A percentile compares a stretch with the other conserved stretches of the same genome.
Evolutionary conservation across 35 echinoderm and acorn worm species (phyloP).

Genomic region (Ophiothrix spiculata): DNA sequence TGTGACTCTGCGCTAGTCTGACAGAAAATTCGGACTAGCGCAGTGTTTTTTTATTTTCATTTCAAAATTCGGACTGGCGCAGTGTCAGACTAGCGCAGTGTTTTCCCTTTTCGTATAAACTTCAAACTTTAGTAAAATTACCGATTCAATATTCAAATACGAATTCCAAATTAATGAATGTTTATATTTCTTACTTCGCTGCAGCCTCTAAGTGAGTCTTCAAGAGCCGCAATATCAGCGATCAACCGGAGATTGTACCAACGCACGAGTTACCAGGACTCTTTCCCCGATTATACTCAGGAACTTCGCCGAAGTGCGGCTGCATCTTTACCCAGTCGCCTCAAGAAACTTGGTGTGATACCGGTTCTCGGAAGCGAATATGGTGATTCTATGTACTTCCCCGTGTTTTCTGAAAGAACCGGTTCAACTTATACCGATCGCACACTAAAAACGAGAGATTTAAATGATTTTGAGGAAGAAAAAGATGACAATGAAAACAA

Average conservation of each 20-base stretch:
- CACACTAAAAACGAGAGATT: background rate
- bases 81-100: too few species aligned
- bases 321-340: background rate
- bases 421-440: background rate
- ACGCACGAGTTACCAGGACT: conserved; percentile 47
- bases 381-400: background rate
- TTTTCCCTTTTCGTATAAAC: too few species aligned
- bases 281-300: conserved; percentile 21
- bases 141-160: too few species aligned
- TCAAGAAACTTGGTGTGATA: background rate
- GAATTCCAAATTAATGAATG: background rate
- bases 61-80: too few species aligned
- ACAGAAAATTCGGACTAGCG: too few species aligned
- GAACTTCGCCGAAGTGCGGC: background rate
- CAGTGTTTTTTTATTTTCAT: too few species aligned
- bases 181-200: background rate
- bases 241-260: conserved; percentile 45
- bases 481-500: conserved; percentile 17
- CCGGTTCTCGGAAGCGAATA: background rate
- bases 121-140: too few species aligned
- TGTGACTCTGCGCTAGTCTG: too few species aligned
- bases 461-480: background rate
- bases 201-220: conserved; percentile 30
- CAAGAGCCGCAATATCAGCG: conserved; percentile 36
- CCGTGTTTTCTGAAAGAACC: background rate